Percentiles rank a stretch among this genome's conserved stretches.
Conservation (phyloP, 2,888 invertebrate genomes). For the Lysandra coridon region DNA sequence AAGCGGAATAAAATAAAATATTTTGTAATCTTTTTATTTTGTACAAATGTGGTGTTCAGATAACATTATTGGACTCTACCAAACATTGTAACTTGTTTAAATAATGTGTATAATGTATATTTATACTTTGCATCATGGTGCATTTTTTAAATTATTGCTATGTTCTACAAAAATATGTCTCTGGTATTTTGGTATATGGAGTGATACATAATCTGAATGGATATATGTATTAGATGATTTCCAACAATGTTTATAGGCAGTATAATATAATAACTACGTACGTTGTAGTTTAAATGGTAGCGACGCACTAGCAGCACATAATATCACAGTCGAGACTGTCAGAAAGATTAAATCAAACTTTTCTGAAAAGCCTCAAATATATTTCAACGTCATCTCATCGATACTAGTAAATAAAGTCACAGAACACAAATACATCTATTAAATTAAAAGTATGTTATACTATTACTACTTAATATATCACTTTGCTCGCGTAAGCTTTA, state of each 20-base stretch:
- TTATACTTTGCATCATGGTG: not conserved
- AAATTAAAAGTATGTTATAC: conserved; percentile 1
- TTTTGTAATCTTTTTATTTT: conserved; percentile 14
- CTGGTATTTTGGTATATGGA: not conserved
- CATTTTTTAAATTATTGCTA: conserved; percentile 1
- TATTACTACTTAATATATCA: conserved; percentile 21
- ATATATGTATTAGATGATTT: not conserved
- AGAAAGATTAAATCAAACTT: not conserved
- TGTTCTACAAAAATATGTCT: conserved; percentile 9
- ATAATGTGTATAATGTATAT: not conserved
- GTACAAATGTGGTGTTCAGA: conserved; percentile 7
- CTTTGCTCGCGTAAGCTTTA: not conserved
- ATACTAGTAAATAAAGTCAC: not conserved
- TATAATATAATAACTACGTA: too few species aligned
- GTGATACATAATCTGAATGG: not conserved
- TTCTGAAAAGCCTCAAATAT: conserved; percentile 12
- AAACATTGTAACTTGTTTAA: not conserved
- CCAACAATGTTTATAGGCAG: not conserved
- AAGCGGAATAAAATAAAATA: not conserved
- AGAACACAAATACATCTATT: not conserved
- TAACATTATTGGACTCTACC: conserved; percentile 11
- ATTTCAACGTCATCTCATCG: conserved; percentile 3
- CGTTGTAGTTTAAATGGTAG: not conserved
- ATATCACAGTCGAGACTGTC: conserved; percentile 14
- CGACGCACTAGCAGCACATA: not conserved